Conservation (phyloP, 2,888 invertebrate genomes). For the Schrankia costaestrigalis region DNA sequence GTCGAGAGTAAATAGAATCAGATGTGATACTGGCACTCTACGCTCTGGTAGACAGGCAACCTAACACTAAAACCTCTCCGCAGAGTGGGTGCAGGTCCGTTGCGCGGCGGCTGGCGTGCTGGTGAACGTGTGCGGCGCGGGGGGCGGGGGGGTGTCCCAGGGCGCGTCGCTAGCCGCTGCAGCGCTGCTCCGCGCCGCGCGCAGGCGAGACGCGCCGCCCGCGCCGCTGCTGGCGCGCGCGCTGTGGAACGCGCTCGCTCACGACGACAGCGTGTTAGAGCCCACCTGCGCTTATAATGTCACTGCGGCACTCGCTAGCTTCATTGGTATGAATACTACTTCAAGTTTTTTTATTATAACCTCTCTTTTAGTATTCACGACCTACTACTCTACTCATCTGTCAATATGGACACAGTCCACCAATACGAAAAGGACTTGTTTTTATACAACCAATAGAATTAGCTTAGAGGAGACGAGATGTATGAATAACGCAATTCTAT, state of each 20-base stretch:
- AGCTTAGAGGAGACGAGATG: too few species aligned
- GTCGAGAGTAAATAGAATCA: too few species aligned
- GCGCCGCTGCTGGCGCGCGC: conserved; percentile 50
- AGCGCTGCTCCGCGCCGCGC: conserved; percentile 38
- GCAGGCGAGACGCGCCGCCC: conserved; percentile 40
- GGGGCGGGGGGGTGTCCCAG: conserved; percentile 46
- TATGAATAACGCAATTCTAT: too few species aligned
- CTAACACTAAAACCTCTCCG: conserved; percentile 1
- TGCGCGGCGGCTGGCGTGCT: conserved; percentile 90
- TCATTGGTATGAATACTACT: conserved; percentile 82
- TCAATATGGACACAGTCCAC: too few species aligned
- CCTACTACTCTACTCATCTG: too few species aligned
- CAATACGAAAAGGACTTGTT: too few species aligned
- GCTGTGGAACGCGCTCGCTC: conserved; percentile 55
- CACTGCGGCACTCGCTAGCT: conserved; percentile 77
- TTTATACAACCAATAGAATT: too few species aligned
- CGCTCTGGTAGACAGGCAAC: too few species aligned
- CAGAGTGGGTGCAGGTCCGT: conserved; percentile 83
- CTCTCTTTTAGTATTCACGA: not conserved
- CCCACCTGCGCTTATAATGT: conserved; percentile 45
- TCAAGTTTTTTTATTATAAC: not conserved
- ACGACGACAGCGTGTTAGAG: conserved; percentile 45
- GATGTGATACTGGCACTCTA: too few species aligned
- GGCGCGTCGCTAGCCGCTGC: conserved; percentile 70
- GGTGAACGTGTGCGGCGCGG: conserved; percentile 84